Evolutionary conservation across 2,113 vertebrate genomes (phyloP).

Genomic region (Xenotilapia caudafasciata): DNA sequence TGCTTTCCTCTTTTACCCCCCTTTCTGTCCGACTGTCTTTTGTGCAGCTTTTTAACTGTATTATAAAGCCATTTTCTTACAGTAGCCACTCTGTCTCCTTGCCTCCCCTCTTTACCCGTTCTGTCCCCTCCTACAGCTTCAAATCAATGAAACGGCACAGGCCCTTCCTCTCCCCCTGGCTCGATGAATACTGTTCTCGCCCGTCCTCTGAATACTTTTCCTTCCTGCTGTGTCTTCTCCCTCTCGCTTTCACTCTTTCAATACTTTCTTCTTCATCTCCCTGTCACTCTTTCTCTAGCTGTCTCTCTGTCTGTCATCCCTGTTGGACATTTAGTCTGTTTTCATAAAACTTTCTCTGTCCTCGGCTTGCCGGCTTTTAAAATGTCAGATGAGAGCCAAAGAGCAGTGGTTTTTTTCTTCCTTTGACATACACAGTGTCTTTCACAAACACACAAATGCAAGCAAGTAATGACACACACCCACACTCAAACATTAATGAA

Average conservation of each 20-base stretch:
- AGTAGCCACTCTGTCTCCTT: conserved; percentile 54
- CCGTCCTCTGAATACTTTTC: conserved; percentile 39
- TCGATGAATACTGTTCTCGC: conserved; percentile 35
- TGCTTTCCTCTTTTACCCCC: background rate
- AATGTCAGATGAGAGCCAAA: conserved; percentile 63
- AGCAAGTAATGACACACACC: background rate
- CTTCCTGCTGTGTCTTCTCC: conserved; percentile 20
- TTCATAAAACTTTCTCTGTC: conserved; percentile 61
- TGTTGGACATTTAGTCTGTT: conserved; percentile 49
- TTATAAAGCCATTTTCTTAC: conserved; percentile 56
- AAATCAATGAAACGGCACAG: conserved; percentile 62
- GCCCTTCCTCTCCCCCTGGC: conserved; percentile 43
- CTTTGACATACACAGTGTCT: conserved; percentile 16
- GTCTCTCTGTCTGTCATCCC: conserved; percentile 28
- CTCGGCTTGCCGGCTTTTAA: conserved; percentile 46
- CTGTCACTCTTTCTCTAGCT: background rate
- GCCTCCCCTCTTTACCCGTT: background rate
- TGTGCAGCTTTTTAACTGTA: conserved; percentile 46
- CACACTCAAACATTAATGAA: background rate
- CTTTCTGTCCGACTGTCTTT: conserved; percentile 29
- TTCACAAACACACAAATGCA: conserved; percentile 2
- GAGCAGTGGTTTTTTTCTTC: background rate
- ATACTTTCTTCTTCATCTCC: conserved; percentile 7
- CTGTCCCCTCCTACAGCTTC: conserved; percentile 32
- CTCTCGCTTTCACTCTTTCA: conserved; percentile 13